Base-by-base conservation (phyloP, 2,113 vertebrate genomes). In the Cebus imitator region DNA sequence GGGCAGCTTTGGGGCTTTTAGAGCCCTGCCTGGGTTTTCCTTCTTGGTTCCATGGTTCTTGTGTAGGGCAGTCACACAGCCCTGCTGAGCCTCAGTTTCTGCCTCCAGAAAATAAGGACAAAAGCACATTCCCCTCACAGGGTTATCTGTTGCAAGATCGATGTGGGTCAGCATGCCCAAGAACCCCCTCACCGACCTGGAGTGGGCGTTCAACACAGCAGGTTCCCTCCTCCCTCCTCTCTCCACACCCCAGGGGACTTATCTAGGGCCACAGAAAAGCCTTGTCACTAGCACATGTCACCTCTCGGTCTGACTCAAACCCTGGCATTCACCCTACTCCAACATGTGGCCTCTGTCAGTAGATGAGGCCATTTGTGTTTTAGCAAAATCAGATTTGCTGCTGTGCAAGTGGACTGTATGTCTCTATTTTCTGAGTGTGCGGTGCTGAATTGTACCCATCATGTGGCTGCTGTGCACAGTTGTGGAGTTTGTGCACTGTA, bases 351-450 rank as follows among this genome's bases (percentile, higher is more conserved):
- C 57, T 43, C 32, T n/a, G 1, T n/a, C 14, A 3, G 7, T 48
- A 27, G 40, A 40, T 64, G 43, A 61, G 55, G 13, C 55, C 37
- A 20, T 40, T 32, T 13, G 83, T 40, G 18, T 75, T 52, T n/a
- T 14, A 25, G 73, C 8, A 48, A 52, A 52, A 76, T 35, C 14
- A 6, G 50, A 52, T 20, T 87, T 40, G 25, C 50, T 70, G n/a
- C 45, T 32, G n/a, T 68, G 16, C 4, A 0, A 13, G 61, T 11
- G 12, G 45, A 21, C n/a, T 7, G 10, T 27, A 10, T 3, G 5
- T 64, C 40, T 20, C n/a, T 32, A 58, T 66, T 40, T 66, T 40
- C 61, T 72, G 48, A 57, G 55, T 2, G 8, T 8, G 27, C 1
- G 0, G 8, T 18, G 20, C 27, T 57, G 35, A 13, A 2, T 40